These are phyloP conservation scores for Peromyscus melanophrys DNA, from an alignment of 2,797 vertebrate species.

Conservation along the genomic window DNA sequence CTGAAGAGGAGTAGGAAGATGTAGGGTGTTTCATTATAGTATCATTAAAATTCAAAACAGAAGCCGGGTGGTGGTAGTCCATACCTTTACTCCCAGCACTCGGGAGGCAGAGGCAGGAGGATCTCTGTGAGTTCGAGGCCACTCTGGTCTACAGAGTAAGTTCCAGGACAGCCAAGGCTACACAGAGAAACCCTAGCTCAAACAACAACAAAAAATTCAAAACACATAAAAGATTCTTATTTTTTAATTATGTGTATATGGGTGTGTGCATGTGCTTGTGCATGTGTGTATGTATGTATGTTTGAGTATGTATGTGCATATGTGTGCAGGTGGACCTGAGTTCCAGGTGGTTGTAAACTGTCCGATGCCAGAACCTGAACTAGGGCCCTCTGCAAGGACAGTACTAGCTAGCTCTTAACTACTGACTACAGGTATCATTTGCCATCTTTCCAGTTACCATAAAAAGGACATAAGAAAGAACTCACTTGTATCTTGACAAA, in stretches of 20 bases:
- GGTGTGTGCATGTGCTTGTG: neutral
- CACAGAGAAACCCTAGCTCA: no score
- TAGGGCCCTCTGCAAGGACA: neutral
- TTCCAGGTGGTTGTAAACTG: no score
- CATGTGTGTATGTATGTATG: neutral
- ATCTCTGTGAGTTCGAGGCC: no score
- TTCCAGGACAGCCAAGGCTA: no score
- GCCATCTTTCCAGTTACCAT: constrained; percentile 42
- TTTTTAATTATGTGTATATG: neutral
- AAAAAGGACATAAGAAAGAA: neutral
- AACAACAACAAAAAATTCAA: neutral
- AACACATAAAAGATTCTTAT: neutral
- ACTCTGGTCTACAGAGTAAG: no score
- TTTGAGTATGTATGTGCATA: neutral
- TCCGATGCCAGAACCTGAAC: neutral
- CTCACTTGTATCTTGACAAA: constrained; percentile 30
- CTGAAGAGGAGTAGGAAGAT: neutral
- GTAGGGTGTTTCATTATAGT: neutral
- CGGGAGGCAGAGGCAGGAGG: no score
- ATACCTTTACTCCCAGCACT: no score
- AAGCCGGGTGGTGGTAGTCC: no score
- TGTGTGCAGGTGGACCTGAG: neutral
- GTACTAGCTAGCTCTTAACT: neutral
- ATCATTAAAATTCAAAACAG: neutral
- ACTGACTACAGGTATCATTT: neutral